Conservation (phyloP, 2,113 vertebrate genomes). For the Rallus limicola region DNA sequence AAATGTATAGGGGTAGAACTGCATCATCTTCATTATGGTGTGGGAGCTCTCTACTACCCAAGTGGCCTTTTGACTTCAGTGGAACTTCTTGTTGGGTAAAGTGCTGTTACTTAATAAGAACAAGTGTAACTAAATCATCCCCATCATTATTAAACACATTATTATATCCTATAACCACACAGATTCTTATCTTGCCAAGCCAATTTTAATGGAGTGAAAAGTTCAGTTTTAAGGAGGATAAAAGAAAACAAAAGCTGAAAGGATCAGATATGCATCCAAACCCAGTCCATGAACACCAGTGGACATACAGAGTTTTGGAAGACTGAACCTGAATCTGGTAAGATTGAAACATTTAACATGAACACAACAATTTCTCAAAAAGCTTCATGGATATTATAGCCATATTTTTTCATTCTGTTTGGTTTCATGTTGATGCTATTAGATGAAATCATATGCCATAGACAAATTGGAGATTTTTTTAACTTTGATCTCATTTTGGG, state of each 20-base stretch:
- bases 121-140: background rate
- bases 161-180: background rate
- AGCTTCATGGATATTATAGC: background rate
- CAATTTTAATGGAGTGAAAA: background rate
- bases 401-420: background rate
- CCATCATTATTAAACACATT: background rate
- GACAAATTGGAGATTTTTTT: background rate
- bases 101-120: background rate
- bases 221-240: conserved; percentile 5
- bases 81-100: background rate
- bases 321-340: background rate
- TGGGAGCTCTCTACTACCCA: background rate
- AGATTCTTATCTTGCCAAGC: background rate
- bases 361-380: background rate
- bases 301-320: background rate
- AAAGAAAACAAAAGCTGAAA: background rate
- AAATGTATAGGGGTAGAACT: background rate
- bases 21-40: background rate
- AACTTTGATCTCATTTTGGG: background rate
- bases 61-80: background rate
- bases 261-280: background rate
- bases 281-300: background rate
- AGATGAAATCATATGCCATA: background rate
- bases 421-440: background rate
- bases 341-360: background rate